Evolutionary conservation across 2,888 invertebrate species (phyloP), one percentile per base, ranked within the genome.

Genomic region (Aplocera efformata): DNA sequence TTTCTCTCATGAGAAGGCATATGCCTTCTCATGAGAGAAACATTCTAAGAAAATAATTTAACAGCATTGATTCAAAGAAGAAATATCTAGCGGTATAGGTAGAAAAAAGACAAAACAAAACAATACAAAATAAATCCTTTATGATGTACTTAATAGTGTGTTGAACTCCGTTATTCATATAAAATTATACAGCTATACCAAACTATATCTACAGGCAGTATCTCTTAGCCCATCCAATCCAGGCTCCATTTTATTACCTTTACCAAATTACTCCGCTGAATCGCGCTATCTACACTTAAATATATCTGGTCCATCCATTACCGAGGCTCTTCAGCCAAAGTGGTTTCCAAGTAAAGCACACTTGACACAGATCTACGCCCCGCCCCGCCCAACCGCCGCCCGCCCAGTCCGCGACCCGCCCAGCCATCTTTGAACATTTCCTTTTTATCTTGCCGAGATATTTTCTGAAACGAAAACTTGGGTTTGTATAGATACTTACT

Each of bases 321-420:
- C 56, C 56, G 25, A 45, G 53, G 50, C 56, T 57, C 56, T 54
- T 53, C 48, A 39, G 50, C 48, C 48, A 59, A 56, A 70, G 67
- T 60, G 68, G 65, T 57, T 62, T 62, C 59, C 49, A 58, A 58
- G 58, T 62, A 41, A 62, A 68, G 67, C 63, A 70, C 66, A 64
- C 77, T 79, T 75, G 81, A 79, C 81, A 77, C 64, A 75, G 58
- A 73, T 78, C 25, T 46, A 25, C 22, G 63, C 60, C 56, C 71
- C 79, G 72, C 80, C 82, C 67, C 55, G 31, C 43, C n/a, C n/a
- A n/a, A n/a, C 26, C 7, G 42, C 57, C 58, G 60, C 64, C 66
- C 72, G 63, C 65, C 70, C 60, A 60, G 48, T 48, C 27, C 48
- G 20, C 22, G 53, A 53, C 64, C 62, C 72, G 70, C 71, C 71